Evolutionary conservation across 2,113 vertebrate species (phyloP), one percentile per base, ranked within the genome.

Genomic region (Kryptolebias marmoratus): DNA sequence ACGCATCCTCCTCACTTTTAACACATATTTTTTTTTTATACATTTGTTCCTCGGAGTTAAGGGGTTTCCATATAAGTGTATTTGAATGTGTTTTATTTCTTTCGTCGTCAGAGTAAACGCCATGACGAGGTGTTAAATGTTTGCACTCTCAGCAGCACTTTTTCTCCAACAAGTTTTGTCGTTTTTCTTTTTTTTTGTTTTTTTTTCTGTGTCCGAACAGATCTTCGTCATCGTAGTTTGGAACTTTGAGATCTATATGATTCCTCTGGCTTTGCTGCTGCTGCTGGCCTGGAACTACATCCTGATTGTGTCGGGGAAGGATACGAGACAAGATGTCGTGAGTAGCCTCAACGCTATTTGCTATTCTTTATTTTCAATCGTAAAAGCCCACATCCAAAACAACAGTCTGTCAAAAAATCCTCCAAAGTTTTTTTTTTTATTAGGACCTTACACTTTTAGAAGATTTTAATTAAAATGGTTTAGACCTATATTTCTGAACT

Each of bases 181-280:
- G 22, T 22, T 22, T 22, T 6, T 10, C 10, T 42, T 36, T 36
- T 4, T 36, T 4, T 36, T 4, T 36, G 7, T 36, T 3, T 71
- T 44, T 78, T 75, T 52, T 73, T 59, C 83, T 74, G 47, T 82
- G 50, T 73, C 31, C 60, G 83, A 88, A 63, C 67, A 99, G 98
- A 91, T 99, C 89, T 99, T 98, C 84, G 94, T 98, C 75, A 82
- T 98, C 72, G 93, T 96, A 60, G 96, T 98, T 77, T 99, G 97
- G 98, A 99, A 99, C 94, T 99, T 99, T 91, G 97, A 99, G 91
- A 94, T 98, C 90, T 99, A 97, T 89, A 97, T 98, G 97, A 94
- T 98, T 89, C 97, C 97, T 1, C 88, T 99, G 92, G 92, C 92
- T 73, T 87, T 99, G 88, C 89, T 99, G 90, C 87, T 96, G 73